Evolutionary conservation across 1,140 invertebrate genomes (phyloP).

Genomic region (Zaprionus capensis): DNA sequence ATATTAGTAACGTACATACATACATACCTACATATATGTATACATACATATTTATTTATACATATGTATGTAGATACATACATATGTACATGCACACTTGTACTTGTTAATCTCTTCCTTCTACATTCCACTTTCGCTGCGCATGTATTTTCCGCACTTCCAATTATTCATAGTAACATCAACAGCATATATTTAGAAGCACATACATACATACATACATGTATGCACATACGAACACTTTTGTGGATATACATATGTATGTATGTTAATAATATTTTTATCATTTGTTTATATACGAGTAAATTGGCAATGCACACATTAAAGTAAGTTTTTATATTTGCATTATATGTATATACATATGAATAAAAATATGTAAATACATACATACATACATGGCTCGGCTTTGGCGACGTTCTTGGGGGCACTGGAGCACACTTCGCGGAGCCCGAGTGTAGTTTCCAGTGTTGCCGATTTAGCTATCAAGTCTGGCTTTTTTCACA

Average conservation of each 20-base stretch:
- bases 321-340: not conserved
- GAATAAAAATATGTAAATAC: not conserved
- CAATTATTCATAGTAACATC: constrained; percentile 34
- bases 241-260: not conserved
- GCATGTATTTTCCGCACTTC: constrained; percentile 52
- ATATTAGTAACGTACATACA: too few relatives aligned
- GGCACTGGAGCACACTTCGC: too few relatives aligned
- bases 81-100: not conserved
- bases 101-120: constrained; percentile 33
- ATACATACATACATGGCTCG: too few relatives aligned
- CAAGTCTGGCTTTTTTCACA: too few relatives aligned
- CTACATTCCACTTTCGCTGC: constrained; percentile 51
- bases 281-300: constrained; percentile 8
- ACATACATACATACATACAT: constrained; percentile 4
- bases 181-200: not conserved
- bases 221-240: not conserved
- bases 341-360: not conserved
- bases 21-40: too few relatives aligned
- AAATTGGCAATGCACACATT: not conserved
- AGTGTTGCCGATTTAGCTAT: too few relatives aligned
- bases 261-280: not conserved
- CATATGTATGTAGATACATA: constrained; percentile 8
- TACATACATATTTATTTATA: not conserved
- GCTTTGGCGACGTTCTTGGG: too few relatives aligned
- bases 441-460: too few relatives aligned